Evolutionary conservation across 2,888 invertebrate genomes (phyloP).

Genomic region (Glaucopsyche alexis): DNA sequence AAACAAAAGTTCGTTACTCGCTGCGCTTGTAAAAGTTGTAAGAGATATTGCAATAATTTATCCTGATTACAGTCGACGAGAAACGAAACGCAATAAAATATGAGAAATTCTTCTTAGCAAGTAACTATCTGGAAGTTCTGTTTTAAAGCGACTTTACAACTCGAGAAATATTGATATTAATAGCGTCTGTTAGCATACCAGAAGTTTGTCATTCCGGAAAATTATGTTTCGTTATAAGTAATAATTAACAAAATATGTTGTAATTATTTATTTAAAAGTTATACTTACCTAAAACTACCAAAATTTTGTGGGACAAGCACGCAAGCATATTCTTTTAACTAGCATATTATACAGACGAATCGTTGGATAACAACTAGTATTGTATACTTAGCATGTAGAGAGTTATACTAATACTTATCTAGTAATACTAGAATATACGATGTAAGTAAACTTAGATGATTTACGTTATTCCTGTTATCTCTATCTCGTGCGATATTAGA

Average conservation of each 20-base stretch:
- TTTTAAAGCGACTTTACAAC: neutral
- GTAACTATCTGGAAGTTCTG: neutral
- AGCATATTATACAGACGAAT: too few relatives aligned
- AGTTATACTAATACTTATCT: too few relatives aligned
- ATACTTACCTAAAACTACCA: too few relatives aligned
- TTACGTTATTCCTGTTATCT: neutral
- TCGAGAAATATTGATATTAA: neutral
- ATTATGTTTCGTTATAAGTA: too few relatives aligned
- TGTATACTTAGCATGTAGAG: too few relatives aligned
- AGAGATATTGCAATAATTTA: neutral
- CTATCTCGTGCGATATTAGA: neutral
- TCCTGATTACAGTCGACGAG: neutral
- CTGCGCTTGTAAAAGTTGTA: neutral
- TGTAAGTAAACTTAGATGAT: neutral
- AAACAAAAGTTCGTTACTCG: neutral
- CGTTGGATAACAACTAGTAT: too few relatives aligned
- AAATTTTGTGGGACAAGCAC: too few relatives aligned
- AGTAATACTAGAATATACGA: neutral
- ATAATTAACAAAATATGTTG: too few relatives aligned
- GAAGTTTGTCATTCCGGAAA: neutral
- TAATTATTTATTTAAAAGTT: too few relatives aligned
- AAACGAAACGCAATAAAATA: neutral
- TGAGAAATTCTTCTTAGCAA: neutral
- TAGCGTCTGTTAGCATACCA: neutral
- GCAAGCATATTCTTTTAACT: too few relatives aligned